These are phyloP conservation scores for Callipepla californica DNA, from an alignment of 2,113 vertebrate genomes.

Conservation along the genomic window DNA sequence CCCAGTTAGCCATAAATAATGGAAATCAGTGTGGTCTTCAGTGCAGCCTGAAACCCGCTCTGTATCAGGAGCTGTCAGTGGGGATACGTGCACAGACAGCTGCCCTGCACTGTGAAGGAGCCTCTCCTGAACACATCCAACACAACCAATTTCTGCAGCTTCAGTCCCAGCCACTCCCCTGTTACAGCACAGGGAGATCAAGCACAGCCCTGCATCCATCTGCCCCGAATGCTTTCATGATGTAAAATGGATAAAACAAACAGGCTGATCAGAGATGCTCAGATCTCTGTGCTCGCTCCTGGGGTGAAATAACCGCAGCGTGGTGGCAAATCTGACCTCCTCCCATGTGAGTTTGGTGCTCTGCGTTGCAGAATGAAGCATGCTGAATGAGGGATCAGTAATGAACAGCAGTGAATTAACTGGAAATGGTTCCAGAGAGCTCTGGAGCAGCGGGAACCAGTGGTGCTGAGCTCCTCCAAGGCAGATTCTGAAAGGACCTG, in stretches of 20 bases:
- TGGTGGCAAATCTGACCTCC: not conserved
- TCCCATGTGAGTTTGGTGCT: not conserved
- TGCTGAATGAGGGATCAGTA: not conserved
- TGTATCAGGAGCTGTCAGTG: not conserved
- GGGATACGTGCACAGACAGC: not conserved
- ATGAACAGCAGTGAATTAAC: not conserved
- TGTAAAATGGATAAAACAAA: not conserved
- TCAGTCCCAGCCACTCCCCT: not conserved
- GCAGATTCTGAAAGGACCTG: not conserved
- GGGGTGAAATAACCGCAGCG: not conserved
- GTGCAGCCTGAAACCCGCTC: not conserved
- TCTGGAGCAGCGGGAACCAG: not conserved
- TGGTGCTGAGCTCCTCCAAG: not conserved
- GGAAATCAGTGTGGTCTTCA: not conserved
- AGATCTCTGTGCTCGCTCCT: not conserved
- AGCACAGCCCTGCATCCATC: not conserved
- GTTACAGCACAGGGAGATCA: not conserved
- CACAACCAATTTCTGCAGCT: not conserved
- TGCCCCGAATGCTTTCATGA: not conserved
- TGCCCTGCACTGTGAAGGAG: not conserved
- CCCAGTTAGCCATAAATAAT: constrained; percentile 2
- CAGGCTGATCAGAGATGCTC: not conserved
- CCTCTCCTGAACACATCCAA: not conserved
- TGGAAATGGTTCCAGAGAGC: not conserved
- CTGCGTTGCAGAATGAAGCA: not conserved